Base-by-base conservation (phyloP, 2,888 invertebrate species). In the Protodeltote pygarga region DNA sequence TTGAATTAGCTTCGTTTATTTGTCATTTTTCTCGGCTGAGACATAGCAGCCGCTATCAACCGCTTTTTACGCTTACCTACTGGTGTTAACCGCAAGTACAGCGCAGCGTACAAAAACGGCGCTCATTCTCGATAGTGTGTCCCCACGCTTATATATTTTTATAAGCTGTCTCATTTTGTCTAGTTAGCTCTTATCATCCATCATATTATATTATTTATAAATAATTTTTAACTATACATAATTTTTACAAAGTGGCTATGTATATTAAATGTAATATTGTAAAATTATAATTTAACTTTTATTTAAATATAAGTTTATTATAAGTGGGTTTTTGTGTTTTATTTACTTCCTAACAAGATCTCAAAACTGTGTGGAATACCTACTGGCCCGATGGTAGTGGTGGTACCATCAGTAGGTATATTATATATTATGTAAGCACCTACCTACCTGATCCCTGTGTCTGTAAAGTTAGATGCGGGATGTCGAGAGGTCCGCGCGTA, bases 231-330 rank as follows among this genome's bases (percentile, higher is more conserved):
- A 69, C 58, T 65, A 64, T 61, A 58, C 16, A 37, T 77, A 77
- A 73, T 85, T 87, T 88, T 81, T 88, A 89, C 81, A 85, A 85
- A 81, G 71, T 88, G 84, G 85, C 87, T 88, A 86, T 86, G 81
- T 84, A 85, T 83, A 80, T 82, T 81, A 81, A 77, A 75, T 87
- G 78, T 83, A 81, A 83, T 81, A 80, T 79, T 86, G 79, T 87
- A 79, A 83, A 87, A 83, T 83, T 79, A 74, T 83, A 83, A 85
- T 86, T 82, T 85, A 81, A 86, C 79, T 76, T 74, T 76, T 71
- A 79, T 81, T 69, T 78, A 73, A 88, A 83, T 89, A 89, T 88
- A 90, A 89, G 83, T 78, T 53, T 85, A 81, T 68, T 79, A 35
- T 89, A 89, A 88, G 83, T 76, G 87, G 88, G 87, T 47, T 29